Evolutionary conservation across 2,113 vertebrate genomes (phyloP), one percentile per base, ranked within the genome.

Genomic region (Podocnemis expansa): DNA sequence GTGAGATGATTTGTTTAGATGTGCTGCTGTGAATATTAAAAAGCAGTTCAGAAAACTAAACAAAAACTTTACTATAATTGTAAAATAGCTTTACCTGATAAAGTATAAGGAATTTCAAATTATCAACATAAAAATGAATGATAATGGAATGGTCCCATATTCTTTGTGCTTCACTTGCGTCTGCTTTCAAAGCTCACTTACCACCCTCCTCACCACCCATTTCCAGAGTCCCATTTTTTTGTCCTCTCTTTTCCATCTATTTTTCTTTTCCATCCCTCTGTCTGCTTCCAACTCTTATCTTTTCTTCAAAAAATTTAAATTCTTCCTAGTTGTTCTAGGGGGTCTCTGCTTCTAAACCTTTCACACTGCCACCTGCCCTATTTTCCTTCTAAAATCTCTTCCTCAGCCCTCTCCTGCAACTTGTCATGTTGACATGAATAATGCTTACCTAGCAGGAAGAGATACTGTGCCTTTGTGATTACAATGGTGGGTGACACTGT

Each of bases 1-100:
- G 80, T 92, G 70, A 1, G 9, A 93, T 96, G 70, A 96, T 96
- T 96, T 96, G 92, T 97, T 95, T 94, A 91, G 84, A 78, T 85
- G 60, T 94, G 56, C 80, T 67, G 43, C 56, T 56, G 47, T 92
- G 92, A 96, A 94, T 96, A 85, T 84, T 93, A 97, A 97, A 92
- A 95, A 94, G 85, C 2, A 10, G 1, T 73, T 85, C 63, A 90
- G 34, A 96, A 87, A 43, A 76, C 21, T 87, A 91, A 90, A 83
- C 80, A 79, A 88, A 93, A 95, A 96, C 82, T 92, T 87, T 94
- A 73, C 86, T 92, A 91, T 84, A 34, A 80, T 10, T 92, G 52
- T 85, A 12, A 17, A 78, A 70, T 55, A 78, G 47, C n/a, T 95
- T 91, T 94, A 97, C 93, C 93, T 96, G 88, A 2, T 91, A 73